Conservation (phyloP, 1,140 invertebrate species). For the Sweltsa coloradensis region DNA sequence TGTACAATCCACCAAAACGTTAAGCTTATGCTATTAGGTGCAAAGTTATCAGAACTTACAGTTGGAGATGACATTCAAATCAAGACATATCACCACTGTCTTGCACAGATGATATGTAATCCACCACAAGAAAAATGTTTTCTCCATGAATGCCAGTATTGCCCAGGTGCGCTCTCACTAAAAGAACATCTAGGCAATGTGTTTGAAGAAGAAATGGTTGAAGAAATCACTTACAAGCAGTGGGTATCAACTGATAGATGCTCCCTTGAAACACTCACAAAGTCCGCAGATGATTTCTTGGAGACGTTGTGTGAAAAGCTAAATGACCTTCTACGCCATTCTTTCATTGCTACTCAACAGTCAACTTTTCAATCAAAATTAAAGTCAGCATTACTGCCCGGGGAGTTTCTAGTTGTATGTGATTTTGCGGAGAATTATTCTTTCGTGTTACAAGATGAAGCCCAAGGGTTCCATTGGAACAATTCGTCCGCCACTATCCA, state of each 20-base stretch:
- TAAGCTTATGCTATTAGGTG: slow-evolving; percentile 13
- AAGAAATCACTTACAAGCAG: slow-evolving; percentile 5
- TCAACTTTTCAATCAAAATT: slow-evolving; percentile 5
- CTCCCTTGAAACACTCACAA: slow-evolving; percentile 6
- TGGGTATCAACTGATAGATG: slow-evolving; percentile 8
- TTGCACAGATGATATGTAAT: slow-evolving; percentile 10
- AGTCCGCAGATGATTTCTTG: slow-evolving; percentile 13
- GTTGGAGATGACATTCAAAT: slow-evolving; percentile 2
- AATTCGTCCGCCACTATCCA: slow-evolving; percentile 21
- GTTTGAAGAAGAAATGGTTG: slow-evolving; percentile 6
- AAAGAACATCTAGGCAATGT: not conserved
- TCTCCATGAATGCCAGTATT: slow-evolving; percentile 6
- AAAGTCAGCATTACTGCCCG: slow-evolving; percentile 11
- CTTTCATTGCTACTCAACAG: slow-evolving; percentile 11
- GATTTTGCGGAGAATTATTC: slow-evolving; percentile 23
- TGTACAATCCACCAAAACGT: slow-evolving; percentile 15
- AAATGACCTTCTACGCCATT: slow-evolving; percentile 7
- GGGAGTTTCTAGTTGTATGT: slow-evolving; percentile 13
- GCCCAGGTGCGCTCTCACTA: slow-evolving; percentile 1
- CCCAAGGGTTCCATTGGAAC: slow-evolving; percentile 19
- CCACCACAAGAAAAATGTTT: slow-evolving; percentile 6
- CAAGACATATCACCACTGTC: slow-evolving; percentile 7
- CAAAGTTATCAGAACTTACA: slow-evolving; percentile 2
- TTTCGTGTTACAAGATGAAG: slow-evolving; percentile 20
- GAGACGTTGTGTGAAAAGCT: slow-evolving; percentile 9